These are phyloP conservation scores for Tenebrosternarchus preto DNA, from an alignment of 2,113 vertebrate species.

Conservation along the genomic window DNA sequence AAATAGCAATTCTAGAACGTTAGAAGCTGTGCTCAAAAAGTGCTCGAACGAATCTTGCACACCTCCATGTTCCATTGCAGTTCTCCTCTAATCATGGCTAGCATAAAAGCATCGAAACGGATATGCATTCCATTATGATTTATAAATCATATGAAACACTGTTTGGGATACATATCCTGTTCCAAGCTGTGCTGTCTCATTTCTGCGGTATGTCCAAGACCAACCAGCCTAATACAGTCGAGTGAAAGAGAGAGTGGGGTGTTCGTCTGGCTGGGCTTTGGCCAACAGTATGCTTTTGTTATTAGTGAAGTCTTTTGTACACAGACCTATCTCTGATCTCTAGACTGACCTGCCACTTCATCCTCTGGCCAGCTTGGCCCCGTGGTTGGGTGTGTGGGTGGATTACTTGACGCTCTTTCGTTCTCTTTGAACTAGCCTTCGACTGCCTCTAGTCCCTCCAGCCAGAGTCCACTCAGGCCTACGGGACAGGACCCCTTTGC, in stretches of 20 bases:
- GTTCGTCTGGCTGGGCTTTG: not conserved
- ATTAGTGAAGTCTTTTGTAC: not conserved
- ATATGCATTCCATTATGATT: constrained; percentile 39
- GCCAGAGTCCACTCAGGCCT: constrained; percentile 90
- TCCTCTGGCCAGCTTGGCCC: constrained; percentile 24
- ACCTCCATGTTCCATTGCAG: constrained; percentile 47
- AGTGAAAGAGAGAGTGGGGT: not conserved
- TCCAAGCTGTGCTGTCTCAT: constrained; percentile 15
- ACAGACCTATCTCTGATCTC: constrained; percentile 19
- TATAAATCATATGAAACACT: constrained; percentile 1
- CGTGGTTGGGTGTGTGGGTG: constrained; percentile 64
- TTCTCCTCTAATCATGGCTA: constrained; percentile 49
- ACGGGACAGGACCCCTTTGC: constrained; percentile 90
- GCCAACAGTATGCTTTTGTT: not conserved
- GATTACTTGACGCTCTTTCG: constrained; percentile 79
- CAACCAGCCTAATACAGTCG: not conserved
- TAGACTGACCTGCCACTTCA: constrained; percentile 19
- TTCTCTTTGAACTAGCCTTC: constrained; percentile 86
- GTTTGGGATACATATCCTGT: constrained; percentile 51
- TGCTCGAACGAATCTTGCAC: constrained; percentile 21
- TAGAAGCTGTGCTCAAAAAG: constrained; percentile 48
- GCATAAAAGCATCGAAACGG: constrained; percentile 41
- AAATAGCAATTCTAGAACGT: constrained; percentile 31
- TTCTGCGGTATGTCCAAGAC: constrained; percentile 31
- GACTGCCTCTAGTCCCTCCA: constrained; percentile 90